phyloP scores from a whole-genome alignment of 2,113 vertebrate species.

The Arothron firmamentum region DNA sequence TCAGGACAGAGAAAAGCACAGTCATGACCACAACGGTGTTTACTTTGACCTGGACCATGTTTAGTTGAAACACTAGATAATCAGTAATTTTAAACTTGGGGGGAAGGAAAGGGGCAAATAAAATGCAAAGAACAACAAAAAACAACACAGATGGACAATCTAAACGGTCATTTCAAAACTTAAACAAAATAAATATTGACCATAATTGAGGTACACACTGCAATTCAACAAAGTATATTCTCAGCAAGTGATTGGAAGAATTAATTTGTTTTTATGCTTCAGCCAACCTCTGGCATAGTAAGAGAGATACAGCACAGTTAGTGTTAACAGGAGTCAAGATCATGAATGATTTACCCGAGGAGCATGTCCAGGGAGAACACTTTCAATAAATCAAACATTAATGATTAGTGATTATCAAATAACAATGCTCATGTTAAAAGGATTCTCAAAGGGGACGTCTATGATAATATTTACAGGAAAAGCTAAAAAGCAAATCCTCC shows the following conservation, averaged over 20 bases:
- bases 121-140: neutral
- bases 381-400: conserved; percentile 40
- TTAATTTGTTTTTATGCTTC: neutral
- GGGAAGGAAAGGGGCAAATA: neutral
- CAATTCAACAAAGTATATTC: neutral
- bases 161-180: neutral
- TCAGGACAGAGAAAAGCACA: conserved; percentile 2
- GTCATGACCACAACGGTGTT: conserved; percentile 38
- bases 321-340: conserved; percentile 41
- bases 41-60: conserved; percentile 34
- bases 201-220: neutral
- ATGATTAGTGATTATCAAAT: conserved; percentile 7
- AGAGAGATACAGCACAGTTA: conserved; percentile 38
- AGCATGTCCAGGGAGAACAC: conserved; percentile 43
- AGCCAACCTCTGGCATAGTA: conserved; percentile 24
- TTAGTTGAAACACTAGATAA: neutral
- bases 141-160: neutral
- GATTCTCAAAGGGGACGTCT: neutral
- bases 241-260: neutral
- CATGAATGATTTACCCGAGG: conserved; percentile 59
- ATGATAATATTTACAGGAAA: conserved; percentile 4
- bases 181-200: conserved; percentile 10
- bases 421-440: conserved; percentile 23
- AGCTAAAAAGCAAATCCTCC: conserved; percentile 79
- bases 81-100: neutral